phyloP scores from a whole-genome alignment of 2,113 vertebrate species.

The human region DNA sequence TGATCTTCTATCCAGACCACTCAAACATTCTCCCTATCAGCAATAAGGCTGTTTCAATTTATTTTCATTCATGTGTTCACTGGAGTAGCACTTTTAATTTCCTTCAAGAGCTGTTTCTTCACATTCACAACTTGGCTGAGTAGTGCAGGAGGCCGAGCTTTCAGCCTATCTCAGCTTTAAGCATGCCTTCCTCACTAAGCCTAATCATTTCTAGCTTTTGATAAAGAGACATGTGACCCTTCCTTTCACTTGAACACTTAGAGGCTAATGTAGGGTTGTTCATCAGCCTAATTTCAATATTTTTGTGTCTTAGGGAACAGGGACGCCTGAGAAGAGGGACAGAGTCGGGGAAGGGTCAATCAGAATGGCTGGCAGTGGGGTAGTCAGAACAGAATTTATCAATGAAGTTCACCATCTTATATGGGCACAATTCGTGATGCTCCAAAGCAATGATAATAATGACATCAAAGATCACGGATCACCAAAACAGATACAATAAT shows the following conservation, averaged over 20 bases:
- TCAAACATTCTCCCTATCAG: neutral
- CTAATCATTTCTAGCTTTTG: neutral
- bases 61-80: neutral
- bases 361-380: neutral
- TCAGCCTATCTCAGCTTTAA: neutral
- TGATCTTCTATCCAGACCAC: neutral
- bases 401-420: neutral
- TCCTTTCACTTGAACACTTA: neutral
- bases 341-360: neutral
- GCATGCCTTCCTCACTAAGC: neutral
- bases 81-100: neutral
- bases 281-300: neutral
- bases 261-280: neutral
- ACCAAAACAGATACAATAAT: neutral
- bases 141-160: neutral
- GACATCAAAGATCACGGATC: neutral
- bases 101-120: neutral
- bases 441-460: neutral
- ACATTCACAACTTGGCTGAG: neutral
- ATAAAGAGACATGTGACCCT: neutral
- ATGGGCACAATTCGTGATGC: neutral
- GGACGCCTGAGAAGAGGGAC: neutral
- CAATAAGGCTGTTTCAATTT: neutral
- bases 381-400: neutral
- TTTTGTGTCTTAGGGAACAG: neutral